These are phyloP conservation scores for Acrocephalus kingi DNA, from an alignment of 2,113 vertebrate species.

Conservation along the genomic window DNA sequence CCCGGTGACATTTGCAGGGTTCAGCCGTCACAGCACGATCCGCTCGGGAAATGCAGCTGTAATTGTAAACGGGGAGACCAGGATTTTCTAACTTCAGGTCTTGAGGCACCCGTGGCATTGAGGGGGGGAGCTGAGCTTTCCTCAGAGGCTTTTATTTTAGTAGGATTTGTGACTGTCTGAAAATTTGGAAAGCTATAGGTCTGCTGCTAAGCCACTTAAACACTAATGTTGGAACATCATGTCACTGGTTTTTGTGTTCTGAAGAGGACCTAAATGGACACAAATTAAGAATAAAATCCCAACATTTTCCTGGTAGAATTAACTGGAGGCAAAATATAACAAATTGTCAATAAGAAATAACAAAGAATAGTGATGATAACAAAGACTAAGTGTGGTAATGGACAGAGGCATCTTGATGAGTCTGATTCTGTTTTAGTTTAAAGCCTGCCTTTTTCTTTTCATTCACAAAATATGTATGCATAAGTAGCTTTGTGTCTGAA, in stretches of 20 bases:
- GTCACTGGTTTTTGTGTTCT: not conserved
- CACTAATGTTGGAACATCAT: not conserved
- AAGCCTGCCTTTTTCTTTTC: not conserved
- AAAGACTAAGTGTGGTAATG: not conserved
- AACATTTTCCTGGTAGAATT: not conserved
- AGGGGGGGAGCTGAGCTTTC: not conserved
- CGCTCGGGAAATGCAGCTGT: not conserved
- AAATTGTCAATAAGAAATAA: not conserved
- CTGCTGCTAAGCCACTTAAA: not conserved
- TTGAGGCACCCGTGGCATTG: rapidly evolving
- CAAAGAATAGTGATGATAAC: not conserved
- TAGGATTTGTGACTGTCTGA: not conserved
- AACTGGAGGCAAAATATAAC: not conserved
- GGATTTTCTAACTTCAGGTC: not conserved
- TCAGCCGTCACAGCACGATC: not conserved
- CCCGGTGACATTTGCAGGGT: not conserved
- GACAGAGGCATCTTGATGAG: not conserved
- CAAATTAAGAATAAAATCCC: not conserved
- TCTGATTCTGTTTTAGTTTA: not conserved
- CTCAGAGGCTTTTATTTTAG: not conserved
- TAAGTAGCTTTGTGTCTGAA: not conserved
- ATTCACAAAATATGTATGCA: not conserved
- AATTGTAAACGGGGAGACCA: not conserved
- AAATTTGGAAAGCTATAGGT: not conserved
- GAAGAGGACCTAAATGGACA: not conserved